phyloP scores from a whole-genome alignment of 2,113 vertebrate species.

The Sturnus vulgaris region DNA sequence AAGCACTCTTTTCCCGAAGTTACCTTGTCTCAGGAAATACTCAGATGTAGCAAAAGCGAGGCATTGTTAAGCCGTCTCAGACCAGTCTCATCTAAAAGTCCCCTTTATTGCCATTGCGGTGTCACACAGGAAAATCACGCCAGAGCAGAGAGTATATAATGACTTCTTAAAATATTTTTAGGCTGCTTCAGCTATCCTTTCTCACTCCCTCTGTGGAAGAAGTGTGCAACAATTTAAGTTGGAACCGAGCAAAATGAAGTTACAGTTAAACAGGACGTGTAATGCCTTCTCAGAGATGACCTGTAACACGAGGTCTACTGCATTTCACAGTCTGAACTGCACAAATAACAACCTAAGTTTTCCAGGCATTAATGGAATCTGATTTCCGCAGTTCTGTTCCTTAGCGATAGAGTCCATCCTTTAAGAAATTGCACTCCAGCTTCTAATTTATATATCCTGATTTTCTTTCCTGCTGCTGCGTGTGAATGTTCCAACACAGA shows the following conservation, averaged over 20 bases:
- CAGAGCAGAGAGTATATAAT: background rate
- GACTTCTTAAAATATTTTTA: conserved; percentile 6
- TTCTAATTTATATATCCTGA: conserved; percentile 2
- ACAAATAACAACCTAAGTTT: background rate
- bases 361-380: background rate
- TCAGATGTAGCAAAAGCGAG: background rate
- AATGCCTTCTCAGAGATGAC: background rate
- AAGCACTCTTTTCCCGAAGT: background rate
- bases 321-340: background rate
- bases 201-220: background rate
- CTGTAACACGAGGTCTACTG: background rate
- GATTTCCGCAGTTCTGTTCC: background rate
- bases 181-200: background rate
- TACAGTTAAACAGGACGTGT: background rate
- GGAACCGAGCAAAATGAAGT: background rate
- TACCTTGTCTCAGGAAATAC: background rate
- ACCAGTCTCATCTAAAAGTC: background rate
- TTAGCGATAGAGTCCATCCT: background rate
- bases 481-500: background rate
- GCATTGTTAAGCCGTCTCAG: background rate
- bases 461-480: conserved; percentile 10
- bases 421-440: background rate
- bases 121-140: background rate
- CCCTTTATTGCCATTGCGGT: background rate
- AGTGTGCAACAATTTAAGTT: background rate